phyloP scores from a whole-genome alignment of 2,113 vertebrate genomes.

The Ceyx cyanopectus region DNA sequence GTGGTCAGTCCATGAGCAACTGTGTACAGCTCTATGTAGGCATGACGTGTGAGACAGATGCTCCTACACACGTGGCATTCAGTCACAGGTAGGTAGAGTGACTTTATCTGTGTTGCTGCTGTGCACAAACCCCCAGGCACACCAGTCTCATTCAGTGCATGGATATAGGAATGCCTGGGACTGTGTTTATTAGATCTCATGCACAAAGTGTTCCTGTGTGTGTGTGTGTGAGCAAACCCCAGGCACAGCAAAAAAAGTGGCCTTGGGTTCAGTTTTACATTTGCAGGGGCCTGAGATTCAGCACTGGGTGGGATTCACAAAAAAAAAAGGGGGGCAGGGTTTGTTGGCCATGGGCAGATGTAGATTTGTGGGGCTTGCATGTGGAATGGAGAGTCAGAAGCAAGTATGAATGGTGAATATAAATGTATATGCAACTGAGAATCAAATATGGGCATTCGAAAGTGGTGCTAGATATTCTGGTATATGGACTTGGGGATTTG shows the following conservation, averaged over 20 bases:
- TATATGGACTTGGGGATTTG: neutral
- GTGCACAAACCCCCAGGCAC: accelerated
- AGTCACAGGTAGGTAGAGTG: neutral
- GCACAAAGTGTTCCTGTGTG: neutral
- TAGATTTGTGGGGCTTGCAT: neutral
- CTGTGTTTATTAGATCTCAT: neutral
- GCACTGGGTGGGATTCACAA: neutral
- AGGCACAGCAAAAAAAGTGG: neutral
- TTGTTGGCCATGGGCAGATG: neutral
- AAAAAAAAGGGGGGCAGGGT: neutral
- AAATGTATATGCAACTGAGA: neutral
- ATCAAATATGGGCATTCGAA: neutral
- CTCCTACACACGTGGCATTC: neutral
- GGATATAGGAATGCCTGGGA: neutral
- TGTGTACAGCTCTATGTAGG: neutral
- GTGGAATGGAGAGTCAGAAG: neutral
- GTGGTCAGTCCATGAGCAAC: neutral
- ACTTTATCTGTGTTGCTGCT: neutral
- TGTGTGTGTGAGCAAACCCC: neutral
- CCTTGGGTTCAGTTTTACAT: neutral
- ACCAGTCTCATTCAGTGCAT: neutral
- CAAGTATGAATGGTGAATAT: neutral
- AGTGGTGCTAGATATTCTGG: neutral
- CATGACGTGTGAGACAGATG: neutral
- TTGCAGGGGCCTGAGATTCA: neutral